Conservation (phyloP, 2,113 vertebrate species). For the Rhombomys opimus region DNA sequence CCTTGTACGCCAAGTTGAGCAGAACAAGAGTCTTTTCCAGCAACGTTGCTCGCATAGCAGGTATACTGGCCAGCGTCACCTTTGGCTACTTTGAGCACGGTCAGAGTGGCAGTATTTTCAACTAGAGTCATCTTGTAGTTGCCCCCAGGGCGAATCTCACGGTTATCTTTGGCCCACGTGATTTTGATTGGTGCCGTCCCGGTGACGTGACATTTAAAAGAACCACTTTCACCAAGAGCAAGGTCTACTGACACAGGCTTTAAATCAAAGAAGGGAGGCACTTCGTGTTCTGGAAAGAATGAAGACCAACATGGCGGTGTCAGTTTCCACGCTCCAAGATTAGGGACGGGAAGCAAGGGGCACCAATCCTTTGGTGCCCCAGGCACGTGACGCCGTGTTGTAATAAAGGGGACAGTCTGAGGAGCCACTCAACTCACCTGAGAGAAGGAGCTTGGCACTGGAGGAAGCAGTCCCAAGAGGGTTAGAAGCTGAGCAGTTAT, state of each 20-base stretch:
- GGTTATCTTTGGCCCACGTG: constrained; percentile 98
- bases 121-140: constrained; percentile 96
- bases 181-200: constrained; percentile 96
- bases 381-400: neutral
- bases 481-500: constrained; percentile 95
- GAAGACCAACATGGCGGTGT: constrained; percentile 68
- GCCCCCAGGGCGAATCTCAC: constrained; percentile 95
- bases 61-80: constrained; percentile 94
- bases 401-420: neutral
- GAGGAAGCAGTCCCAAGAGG: constrained; percentile 95
- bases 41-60: constrained; percentile 94
- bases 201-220: constrained; percentile 95
- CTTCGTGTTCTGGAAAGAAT: constrained; percentile 93
- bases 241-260: constrained; percentile 92
- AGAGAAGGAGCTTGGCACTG: constrained; percentile 94
- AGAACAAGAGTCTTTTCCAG: constrained; percentile 94
- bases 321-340: constrained; percentile 4
- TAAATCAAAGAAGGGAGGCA: constrained; percentile 95
- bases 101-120: constrained; percentile 92
- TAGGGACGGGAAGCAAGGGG: neutral
- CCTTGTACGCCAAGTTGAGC: constrained; percentile 97
- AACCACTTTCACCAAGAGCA: constrained; percentile 92
- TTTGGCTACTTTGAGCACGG: constrained; percentile 94
- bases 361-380: neutral
- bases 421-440: constrained; percentile 93